Conservation (phyloP, 2,888 invertebrate species). For the Sesia apiformis region DNA sequence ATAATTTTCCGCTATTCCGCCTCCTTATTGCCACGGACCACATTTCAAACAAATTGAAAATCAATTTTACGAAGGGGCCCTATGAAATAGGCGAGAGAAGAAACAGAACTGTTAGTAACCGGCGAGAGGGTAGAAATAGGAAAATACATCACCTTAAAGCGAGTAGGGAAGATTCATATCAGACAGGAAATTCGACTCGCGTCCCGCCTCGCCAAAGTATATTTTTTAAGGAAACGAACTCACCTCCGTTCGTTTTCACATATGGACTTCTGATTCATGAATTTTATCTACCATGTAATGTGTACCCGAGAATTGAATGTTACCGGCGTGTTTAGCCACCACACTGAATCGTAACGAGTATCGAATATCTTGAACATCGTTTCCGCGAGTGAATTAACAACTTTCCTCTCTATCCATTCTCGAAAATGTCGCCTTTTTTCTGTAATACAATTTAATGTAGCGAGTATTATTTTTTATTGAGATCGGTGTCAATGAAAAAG, state of each 20-base stretch:
- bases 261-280: constrained; percentile 71
- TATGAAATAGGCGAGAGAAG: constrained; percentile 38
- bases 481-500: constrained; percentile 37
- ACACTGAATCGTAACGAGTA: neutral
- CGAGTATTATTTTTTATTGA: constrained; percentile 10
- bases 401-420: no score
- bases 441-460: no score
- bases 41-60: constrained; percentile 73
- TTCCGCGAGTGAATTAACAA: neutral
- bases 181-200: constrained; percentile 68
- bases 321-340: constrained; percentile 34
- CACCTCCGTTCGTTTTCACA: constrained; percentile 55
- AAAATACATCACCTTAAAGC: constrained; percentile 73
- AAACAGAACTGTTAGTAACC: constrained; percentile 33
- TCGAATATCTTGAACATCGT: neutral
- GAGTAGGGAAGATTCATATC: constrained; percentile 73
- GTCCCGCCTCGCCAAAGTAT: constrained; percentile 47
- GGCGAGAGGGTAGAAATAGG: constrained; percentile 57
- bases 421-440: no score
- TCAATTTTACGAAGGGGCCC: constrained; percentile 63
- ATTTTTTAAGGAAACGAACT: constrained; percentile 60
- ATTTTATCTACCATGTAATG: constrained; percentile 71
- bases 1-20: constrained; percentile 66
- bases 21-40: constrained; percentile 60
- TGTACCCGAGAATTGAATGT: constrained; percentile 62